Conservation (phyloP, 2,888 invertebrate genomes). For the Leistus spinibarbis region DNA sequence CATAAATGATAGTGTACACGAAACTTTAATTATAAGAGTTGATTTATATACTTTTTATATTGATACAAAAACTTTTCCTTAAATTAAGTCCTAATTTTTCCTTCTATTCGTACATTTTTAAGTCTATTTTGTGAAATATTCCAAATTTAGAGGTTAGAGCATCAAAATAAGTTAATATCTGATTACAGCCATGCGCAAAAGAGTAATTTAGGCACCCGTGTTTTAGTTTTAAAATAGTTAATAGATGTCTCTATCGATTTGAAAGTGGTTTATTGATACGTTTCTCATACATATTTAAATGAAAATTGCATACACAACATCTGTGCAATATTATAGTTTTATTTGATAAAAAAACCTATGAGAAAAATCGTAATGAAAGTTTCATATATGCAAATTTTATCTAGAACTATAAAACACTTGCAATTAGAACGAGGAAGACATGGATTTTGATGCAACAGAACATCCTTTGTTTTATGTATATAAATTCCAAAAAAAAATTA, state of each 20-base stretch:
- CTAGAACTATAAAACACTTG: neutral
- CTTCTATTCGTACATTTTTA: no score
- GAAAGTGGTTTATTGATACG: no score
- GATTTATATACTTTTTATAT: neutral
- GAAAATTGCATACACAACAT: neutral
- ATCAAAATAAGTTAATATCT: no score
- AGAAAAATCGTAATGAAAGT: neutral
- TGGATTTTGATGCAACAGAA: neutral
- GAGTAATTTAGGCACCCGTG: no score
- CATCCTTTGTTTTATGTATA: neutral
- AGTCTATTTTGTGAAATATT: no score
- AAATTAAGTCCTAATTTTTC: no score
- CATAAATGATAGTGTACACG: neutral
- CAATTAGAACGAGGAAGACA: neutral
- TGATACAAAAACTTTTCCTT: neutral
- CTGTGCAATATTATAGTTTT: neutral
- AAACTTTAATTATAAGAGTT: neutral
- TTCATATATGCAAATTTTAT: neutral
- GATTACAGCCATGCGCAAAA: no score
- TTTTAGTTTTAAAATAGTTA: no score
- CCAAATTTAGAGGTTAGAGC: no score
- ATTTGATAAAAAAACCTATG: neutral
- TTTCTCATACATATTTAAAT: no score
- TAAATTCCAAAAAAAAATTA: neutral
- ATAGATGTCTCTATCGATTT: no score